Evolutionary conservation across 2,113 vertebrate genomes (phyloP).

Genomic region (Loxodonta africana): DNA sequence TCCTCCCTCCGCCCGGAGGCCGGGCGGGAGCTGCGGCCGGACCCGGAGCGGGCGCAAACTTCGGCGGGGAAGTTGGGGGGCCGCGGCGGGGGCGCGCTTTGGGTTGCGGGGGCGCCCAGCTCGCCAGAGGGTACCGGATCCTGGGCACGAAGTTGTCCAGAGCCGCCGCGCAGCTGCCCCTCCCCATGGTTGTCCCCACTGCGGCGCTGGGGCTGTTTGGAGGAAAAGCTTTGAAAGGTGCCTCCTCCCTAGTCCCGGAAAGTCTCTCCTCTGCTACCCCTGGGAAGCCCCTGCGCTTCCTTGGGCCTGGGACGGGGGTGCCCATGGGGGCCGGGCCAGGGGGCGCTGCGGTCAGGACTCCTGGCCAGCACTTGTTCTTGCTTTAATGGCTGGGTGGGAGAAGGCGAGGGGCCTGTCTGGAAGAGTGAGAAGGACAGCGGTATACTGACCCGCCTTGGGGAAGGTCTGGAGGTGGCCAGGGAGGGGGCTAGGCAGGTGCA

Average conservation of each 20-base stretch:
- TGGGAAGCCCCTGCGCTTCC: not conserved
- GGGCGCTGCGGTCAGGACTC: not conserved
- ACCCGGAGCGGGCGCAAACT: conserved; percentile 77
- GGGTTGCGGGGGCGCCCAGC: conserved; percentile 40
- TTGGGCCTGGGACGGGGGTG: not conserved
- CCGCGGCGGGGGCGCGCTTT: conserved; percentile 32
- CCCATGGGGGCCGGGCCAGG: not conserved
- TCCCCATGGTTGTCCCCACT: not conserved
- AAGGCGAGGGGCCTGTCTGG: not conserved
- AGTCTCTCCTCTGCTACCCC: conserved; percentile 27
- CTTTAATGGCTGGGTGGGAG: not conserved
- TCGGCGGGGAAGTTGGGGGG: conserved; percentile 79
- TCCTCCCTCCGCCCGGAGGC: conserved; percentile 52
- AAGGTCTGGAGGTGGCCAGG: not conserved
- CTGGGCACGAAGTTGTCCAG: conserved; percentile 71
- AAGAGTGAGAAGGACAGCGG: not conserved
- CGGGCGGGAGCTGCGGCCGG: not conserved
- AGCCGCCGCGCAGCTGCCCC: conserved; percentile 45
- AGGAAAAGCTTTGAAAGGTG: conserved; percentile 60
- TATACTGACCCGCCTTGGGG: not conserved
- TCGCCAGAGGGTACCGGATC: not conserved
- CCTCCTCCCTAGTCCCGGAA: conserved; percentile 16
- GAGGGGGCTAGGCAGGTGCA: conserved; percentile 80
- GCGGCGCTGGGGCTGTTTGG: conserved; percentile 13
- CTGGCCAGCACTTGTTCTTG: conserved; percentile 7